Conservation (phyloP, 2,797 vertebrate species). For the Pseudotriccus pelzelni region DNA sequence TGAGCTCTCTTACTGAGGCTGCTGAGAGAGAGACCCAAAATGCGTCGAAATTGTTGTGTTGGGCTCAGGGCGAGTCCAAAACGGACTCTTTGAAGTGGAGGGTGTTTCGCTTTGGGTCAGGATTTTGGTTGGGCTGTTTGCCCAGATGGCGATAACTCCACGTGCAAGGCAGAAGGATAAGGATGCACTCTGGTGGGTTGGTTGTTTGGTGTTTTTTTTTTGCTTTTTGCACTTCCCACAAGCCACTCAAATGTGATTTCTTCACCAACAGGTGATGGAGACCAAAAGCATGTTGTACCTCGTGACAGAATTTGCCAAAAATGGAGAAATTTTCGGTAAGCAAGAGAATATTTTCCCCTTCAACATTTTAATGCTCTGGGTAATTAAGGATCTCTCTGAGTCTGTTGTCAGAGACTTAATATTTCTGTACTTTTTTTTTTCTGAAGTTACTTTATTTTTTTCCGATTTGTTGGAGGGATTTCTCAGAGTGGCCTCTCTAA, state of each 20-base stretch:
- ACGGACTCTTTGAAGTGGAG: neutral
- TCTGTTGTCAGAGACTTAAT: neutral
- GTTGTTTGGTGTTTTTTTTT: neutral
- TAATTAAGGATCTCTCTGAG: neutral
- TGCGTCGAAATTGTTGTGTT: neutral
- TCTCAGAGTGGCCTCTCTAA: neutral
- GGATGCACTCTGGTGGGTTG: neutral
- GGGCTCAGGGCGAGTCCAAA: neutral
- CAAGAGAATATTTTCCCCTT: constrained; percentile 5
- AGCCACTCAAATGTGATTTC: constrained; percentile 18
- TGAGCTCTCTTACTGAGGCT: neutral
- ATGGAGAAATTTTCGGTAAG: constrained; percentile 99
- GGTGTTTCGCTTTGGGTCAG: neutral
- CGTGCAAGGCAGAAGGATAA: neutral
- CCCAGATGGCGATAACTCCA: neutral
- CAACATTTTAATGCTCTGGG: too few species aligned
- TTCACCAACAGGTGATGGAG: constrained; percentile 92
- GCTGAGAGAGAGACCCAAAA: neutral
- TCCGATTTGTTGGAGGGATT: neutral
- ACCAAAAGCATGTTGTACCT: constrained; percentile 99
- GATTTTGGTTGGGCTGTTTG: neutral
- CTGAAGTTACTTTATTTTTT: neutral
- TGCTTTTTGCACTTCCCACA: neutral
- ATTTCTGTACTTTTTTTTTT: neutral
- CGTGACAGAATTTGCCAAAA: constrained; percentile 98